These are phyloP conservation scores for Podabrus alpinus DNA, from an alignment of 2,888 invertebrate genomes.

Conservation along the genomic window DNA sequence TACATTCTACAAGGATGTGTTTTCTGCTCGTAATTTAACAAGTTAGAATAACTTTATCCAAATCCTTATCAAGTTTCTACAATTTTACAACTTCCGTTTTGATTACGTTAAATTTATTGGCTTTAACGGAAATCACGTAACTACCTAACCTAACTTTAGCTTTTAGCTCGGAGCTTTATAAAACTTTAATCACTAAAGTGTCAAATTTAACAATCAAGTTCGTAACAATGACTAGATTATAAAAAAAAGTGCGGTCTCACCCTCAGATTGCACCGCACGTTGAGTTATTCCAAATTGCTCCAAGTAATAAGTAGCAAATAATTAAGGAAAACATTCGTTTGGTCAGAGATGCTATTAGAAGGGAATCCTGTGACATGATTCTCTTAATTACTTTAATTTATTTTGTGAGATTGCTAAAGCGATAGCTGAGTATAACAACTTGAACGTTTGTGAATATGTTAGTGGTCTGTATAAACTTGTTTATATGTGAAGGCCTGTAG, in stretches of 20 bases:
- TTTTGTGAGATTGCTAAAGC: slow-evolving; percentile 52
- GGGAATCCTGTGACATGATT: slow-evolving; percentile 56
- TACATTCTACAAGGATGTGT: background rate
- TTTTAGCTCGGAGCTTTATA: background rate
- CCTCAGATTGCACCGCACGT: no score
- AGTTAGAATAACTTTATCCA: background rate
- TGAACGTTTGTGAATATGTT: slow-evolving; percentile 52
- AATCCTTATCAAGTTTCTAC: background rate
- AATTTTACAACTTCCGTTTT: slow-evolving; percentile 2
- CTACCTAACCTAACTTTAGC: background rate
- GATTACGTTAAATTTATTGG: background rate
- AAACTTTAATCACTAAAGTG: background rate
- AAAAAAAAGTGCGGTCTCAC: background rate
- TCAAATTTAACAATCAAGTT: background rate
- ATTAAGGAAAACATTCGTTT: slow-evolving; percentile 49
- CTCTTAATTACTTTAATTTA: slow-evolving; percentile 58
- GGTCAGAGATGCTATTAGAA: slow-evolving; percentile 54
- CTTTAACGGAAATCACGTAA: background rate
- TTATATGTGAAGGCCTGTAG: slow-evolving; percentile 41
- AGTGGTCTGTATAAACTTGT: slow-evolving; percentile 47
- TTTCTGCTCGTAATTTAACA: background rate
- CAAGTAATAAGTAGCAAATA: slow-evolving; percentile 33
- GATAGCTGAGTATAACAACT: slow-evolving; percentile 49
- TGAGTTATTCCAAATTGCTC: background rate
- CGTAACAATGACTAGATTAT: background rate